Evolutionary conservation across 37 sponge, comb jelly and placozoan genomes (phyloP), one percentile per base, ranked within the genome.

Genomic region (Spongilla lacustris): DNA sequence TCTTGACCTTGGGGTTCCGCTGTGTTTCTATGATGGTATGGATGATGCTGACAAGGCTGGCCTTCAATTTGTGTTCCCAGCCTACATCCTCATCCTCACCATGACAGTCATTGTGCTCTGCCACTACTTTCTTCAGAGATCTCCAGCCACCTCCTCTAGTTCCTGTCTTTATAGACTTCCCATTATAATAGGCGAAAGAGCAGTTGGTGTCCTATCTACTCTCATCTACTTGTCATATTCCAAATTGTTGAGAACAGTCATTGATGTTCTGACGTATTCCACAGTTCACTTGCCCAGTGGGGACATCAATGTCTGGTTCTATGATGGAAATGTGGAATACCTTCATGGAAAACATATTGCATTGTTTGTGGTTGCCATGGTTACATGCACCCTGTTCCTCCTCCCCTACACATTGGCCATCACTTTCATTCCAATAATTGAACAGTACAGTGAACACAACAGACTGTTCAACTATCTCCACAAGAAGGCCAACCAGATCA

Each of bases 21-120:
- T 87, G 24, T 92, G 93, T 30, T 92, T 92, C 69, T 92, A 58
- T 66, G 83, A 92, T 77, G 93, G 89, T 9, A 92, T 88, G 89
- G 75, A 68, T 71, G 89, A 92, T 31, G 70, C 74, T n/a, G 72
- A 69, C 4, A 92, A 85, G 49, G 74, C 50, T 23, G 81, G 75
- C 11, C 79, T 92, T 24, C 85, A 85, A 69, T 85, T 75, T 58
- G 73, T 88, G 48, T 92, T 92, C 50, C 93, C 93, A 4, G 32
- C 77, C 23, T 92, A 92, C 49, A 74, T 92, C 68, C 49, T 92
- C 74, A 35, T 80, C 22, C 37, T 92, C 9, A 34, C 81, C 13
- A 12, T 76, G 21, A 67, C 13, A 13, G 78, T 88, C 28, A 88
- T 82, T 25, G 21, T 84, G 2, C 21, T 84, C 17, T 80, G 75